Evolutionary conservation across 2,113 vertebrate genomes (phyloP), one percentile per base, ranked within the genome.

Genomic region (Lucifuga dentata): DNA sequence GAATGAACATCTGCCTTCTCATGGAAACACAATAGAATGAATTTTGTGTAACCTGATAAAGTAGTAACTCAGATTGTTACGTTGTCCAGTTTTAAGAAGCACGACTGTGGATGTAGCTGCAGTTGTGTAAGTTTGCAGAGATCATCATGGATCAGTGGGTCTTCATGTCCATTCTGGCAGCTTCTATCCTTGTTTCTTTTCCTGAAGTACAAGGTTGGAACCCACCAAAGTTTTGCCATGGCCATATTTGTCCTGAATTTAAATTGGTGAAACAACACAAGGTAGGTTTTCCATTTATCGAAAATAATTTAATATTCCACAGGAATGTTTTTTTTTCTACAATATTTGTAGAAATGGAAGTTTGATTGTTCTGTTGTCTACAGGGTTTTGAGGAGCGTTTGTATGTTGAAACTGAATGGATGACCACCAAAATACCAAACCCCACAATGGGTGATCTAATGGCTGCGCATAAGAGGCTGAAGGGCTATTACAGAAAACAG

Each of bases 381-480:
- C 40, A 87, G 85, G 62, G 17, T 1, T 86, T 67, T 50, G 79
- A 88, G 58, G 29, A 55, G 61, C 88, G 83, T 11, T 1, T 1
- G 7, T 90, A 85, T 16, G 39, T 12, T 0, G n/a, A 19, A 1
- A 69, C 57, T 20, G n/a, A 15, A 10, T 91, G 89, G 90, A 52
- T 85, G 0, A 81, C 57, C 16, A 88, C 81, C 33, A 39, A 33
- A 1, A 0, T 86, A 5, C 32, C 17, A 0, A 5, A 44, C 11
- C 9, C 5, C 3, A 0, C 0, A 2, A 1, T 3, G 9, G 9
- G 1, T 24, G 17, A 71, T 58, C 0, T 80, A 1, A 0, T 71
- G 3, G 48, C 24, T 81, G 63, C 68, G 57, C 3, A 3, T 20
- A 9, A 1, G 0, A 65, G 2, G 10, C 67, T 85, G 72, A 55